A percentile compares a stretch with the other conserved stretches of the same genome.
Conservation (phyloP, 2,888 invertebrate genomes). For the Noctua janthina region DNA sequence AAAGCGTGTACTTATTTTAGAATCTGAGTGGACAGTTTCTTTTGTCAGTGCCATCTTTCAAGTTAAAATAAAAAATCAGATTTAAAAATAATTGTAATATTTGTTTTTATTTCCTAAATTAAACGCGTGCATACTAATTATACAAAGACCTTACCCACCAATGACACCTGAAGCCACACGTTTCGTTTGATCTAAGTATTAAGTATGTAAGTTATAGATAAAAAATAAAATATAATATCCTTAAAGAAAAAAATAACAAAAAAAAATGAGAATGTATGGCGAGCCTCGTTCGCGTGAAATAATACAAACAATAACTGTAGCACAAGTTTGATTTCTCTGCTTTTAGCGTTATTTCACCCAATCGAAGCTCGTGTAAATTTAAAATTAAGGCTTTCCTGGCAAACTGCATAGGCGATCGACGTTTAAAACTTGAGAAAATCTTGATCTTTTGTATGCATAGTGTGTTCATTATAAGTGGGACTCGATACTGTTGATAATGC, state of each 20-base stretch:
- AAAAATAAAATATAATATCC: slow-evolving; percentile 82
- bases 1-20: slow-evolving; percentile 69
- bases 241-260: slow-evolving; percentile 80
- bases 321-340: slow-evolving; percentile 74
- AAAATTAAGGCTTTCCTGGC: slow-evolving; percentile 86
- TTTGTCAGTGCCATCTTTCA: slow-evolving; percentile 80
- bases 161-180: slow-evolving; percentile 89
- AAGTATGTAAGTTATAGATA: slow-evolving; percentile 89
- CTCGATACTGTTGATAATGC: slow-evolving; percentile 68
- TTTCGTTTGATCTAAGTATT: slow-evolving; percentile 88
- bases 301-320: slow-evolving; percentile 67
- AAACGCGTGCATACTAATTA: slow-evolving; percentile 81
- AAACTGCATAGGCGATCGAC: slow-evolving; percentile 81
- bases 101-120: slow-evolving; percentile 65
- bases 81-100: slow-evolving; percentile 68
- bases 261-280: slow-evolving; percentile 76
- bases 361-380: slow-evolving; percentile 81
- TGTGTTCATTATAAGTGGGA: slow-evolving; percentile 70
- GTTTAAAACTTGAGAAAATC: slow-evolving; percentile 66
- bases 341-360: slow-evolving; percentile 80
- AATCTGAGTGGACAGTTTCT: slow-evolving; percentile 69
- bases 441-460: slow-evolving; percentile 75
- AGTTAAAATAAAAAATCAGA: slow-evolving; percentile 67
- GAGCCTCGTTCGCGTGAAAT: slow-evolving; percentile 86
- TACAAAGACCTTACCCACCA: slow-evolving; percentile 89